Conservation (phyloP, 2,888 invertebrate genomes). For the Tetragonula carbonaria region DNA sequence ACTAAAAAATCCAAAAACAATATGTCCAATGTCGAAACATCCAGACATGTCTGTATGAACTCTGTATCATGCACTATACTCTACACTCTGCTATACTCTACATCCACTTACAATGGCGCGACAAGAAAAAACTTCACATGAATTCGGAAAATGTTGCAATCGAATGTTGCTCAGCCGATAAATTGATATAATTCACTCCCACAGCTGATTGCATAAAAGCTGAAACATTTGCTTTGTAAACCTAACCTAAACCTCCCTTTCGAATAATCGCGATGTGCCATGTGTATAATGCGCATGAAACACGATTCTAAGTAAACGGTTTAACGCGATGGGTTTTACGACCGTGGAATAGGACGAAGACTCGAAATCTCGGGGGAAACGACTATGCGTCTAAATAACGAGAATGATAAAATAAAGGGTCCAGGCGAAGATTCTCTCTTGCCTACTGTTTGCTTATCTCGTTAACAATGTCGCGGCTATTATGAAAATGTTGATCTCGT, state of each 20-base stretch:
- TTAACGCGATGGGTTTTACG: conserved; percentile 15
- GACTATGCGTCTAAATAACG: neutral
- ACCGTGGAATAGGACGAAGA: neutral
- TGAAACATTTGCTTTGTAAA: conserved; percentile 1
- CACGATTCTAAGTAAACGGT: conserved; percentile 22
- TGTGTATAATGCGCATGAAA: conserved; percentile 6
- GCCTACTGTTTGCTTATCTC: neutral
- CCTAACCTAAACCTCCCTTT: no score
- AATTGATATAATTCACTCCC: conserved; percentile 21
- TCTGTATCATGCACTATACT: no score
- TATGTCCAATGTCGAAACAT: no score
- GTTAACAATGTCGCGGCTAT: neutral
- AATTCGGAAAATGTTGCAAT: neutral
- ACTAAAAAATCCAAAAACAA: no score
- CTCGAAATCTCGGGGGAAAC: neutral
- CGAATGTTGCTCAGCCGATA: neutral
- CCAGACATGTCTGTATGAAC: no score
- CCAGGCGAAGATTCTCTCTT: neutral
- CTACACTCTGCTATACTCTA: no score
- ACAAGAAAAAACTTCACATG: no score
- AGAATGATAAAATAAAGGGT: neutral
- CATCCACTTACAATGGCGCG: no score
- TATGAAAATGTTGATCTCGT: neutral
- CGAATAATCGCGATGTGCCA: neutral
- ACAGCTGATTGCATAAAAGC: conserved; percentile 29